Evolutionary conservation across 2,113 vertebrate genomes (phyloP), one percentile per base, ranked within the genome.

Genomic region (Clarias magur): DNA sequence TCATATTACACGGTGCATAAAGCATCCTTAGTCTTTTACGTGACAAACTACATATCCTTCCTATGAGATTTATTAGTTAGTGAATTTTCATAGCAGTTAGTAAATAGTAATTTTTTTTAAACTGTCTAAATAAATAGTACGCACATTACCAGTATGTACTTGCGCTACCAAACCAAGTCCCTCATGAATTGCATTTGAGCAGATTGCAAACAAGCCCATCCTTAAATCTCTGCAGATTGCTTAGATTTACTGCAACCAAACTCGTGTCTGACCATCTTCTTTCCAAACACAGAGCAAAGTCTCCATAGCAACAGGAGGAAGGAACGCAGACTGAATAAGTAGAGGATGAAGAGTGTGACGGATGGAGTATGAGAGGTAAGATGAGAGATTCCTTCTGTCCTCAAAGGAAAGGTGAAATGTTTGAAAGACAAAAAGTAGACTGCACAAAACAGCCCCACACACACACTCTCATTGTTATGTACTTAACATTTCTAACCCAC

Each of bases 241-340:
- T 60, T 27, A 34, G 21, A 65, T 72, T 82, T 42, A 86, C 56
- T 68, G 79, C 53, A 67, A 82, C 79, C 67, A 78, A 78, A 72
- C 62, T 87, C 68, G 10, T n/a, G 23, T 54, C 54, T 83, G 76
- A 79, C 72, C 42, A 62, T 86, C 59, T 80, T 81, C 56, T 92
- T 38, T 75, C 65, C 42, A 84, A 88, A 72, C 59, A 59, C 54
- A 30, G 82, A 79, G 84, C 75, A 56, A 86, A 17, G 78, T 90
- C 82, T 85, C 89, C 91, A 92, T 92, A 92, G 92, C 91, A 92
- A 92, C 91, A 92, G 90, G 91, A 89, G 83, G 91, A 89, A 92
- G 83, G 82, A 91, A 90, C 89, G 90, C 72, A 62, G 89, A 92
- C 75, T 89, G 88, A 93, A 91, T 90, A 91, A 90, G 88, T 80